Evolutionary conservation across 1,140 invertebrate species (phyloP).

Genomic region (Hyphantria cunea): DNA sequence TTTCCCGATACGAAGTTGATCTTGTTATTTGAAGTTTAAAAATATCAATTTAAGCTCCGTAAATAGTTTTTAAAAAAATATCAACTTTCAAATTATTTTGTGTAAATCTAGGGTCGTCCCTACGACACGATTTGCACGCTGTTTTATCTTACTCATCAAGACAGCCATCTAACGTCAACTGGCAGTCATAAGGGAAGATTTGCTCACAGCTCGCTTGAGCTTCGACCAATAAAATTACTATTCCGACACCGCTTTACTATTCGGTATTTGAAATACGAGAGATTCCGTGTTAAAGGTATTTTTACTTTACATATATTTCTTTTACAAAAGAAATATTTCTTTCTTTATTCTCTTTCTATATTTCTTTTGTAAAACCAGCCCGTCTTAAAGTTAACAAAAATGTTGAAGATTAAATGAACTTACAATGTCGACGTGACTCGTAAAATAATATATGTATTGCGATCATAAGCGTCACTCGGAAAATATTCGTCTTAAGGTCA

Average conservation of each 20-base stretch:
- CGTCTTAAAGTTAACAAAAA: conserved; percentile 14
- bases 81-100: no score
- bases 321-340: no score
- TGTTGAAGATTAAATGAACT: not conserved
- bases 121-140: conserved; percentile 16
- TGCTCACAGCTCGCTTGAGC: conserved; percentile 24
- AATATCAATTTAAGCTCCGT: no score
- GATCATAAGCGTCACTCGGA: conserved; percentile 41
- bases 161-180: conserved; percentile 35
- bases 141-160: conserved; percentile 38
- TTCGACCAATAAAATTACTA: conserved; percentile 25
- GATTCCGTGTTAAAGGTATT: conserved; percentile 8
- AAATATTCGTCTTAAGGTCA: conserved; percentile 51
- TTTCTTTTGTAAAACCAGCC: conserved; percentile 36
- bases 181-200: conserved; percentile 38
- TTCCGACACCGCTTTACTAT: conserved; percentile 25
- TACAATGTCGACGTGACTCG: conserved; percentile 42
- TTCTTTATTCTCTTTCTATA: no score
- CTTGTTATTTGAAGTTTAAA: no score
- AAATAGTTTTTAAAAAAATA: no score
- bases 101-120: no score
- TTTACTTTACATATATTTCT: conserved; percentile 15
- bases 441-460: conserved; percentile 33
- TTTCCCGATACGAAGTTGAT: no score
- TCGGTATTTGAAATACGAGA: conserved; percentile 9